phyloP scores from a whole-genome alignment of 2,797 vertebrate genomes.

The Sibirionetta formosa region DNA sequence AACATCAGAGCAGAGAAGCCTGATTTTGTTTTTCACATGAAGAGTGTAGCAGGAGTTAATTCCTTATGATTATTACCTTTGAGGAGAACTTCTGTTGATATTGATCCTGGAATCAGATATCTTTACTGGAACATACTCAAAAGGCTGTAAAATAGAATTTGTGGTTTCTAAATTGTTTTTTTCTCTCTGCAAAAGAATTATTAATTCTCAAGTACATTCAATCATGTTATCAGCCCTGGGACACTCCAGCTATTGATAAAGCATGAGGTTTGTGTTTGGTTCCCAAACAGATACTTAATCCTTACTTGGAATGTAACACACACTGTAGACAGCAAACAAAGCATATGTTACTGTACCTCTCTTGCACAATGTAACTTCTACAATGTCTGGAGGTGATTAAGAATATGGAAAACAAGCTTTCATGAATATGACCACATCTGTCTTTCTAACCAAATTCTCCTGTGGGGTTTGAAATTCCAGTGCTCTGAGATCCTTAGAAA shows the following conservation, averaged over 20 bases:
- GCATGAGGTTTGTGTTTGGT: conserved; percentile 14
- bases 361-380: conserved; percentile 23
- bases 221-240: not conserved
- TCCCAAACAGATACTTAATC: conserved; percentile 26
- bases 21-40: not conserved
- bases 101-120: not conserved
- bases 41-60: not conserved
- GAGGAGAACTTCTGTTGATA: not conserved
- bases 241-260: not conserved
- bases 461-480: conserved; percentile 68
- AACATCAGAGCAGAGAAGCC: not conserved
- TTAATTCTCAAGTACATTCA: not conserved
- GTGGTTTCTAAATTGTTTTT: not conserved
- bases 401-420: conserved; percentile 63
- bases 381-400: conserved; percentile 65
- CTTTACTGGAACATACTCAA: not conserved
- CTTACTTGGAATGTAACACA: conserved; percentile 1
- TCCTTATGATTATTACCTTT: not conserved
- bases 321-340: conserved; percentile 28
- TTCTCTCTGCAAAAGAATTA: not conserved
- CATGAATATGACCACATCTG: conserved; percentile 64
- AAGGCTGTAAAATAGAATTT: conserved; percentile 2
- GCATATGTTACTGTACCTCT: not conserved
- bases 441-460: conserved; percentile 56
- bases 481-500: conserved; percentile 63